Evolutionary conservation across 1,140 invertebrate genomes (phyloP).

Genomic region (Asbolus verrucosus): DNA sequence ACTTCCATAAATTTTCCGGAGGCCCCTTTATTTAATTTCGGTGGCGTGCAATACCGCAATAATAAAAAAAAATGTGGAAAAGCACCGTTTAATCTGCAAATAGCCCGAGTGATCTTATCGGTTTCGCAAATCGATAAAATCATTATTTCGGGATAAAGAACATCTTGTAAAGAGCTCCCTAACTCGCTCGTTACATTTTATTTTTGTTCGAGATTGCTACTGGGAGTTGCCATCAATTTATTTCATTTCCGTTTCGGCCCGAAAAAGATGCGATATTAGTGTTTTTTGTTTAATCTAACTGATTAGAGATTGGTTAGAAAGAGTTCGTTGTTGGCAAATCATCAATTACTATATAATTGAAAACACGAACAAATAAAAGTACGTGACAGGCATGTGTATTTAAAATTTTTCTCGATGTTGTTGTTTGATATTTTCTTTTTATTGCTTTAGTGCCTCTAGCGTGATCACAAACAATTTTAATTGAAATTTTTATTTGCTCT

Average conservation of each 20-base stretch:
- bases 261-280: conserved; percentile 13
- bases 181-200: conserved; percentile 26
- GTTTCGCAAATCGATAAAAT: conserved; percentile 26
- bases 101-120: conserved; percentile 1
- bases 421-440: not conserved
- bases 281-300: conserved; percentile 22
- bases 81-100: conserved; percentile 1
- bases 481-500: conserved; percentile 15
- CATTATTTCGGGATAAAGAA: conserved; percentile 27
- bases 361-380: not conserved
- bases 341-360: conserved; percentile 11
- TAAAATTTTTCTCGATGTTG: too few species aligned
- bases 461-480: not conserved
- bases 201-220: conserved; percentile 28
- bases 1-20: not conserved
- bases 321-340: not conserved
- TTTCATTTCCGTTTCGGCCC: conserved; percentile 9
- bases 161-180: conserved; percentile 29
- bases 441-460: not conserved
- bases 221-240: conserved; percentile 30
- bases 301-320: conserved; percentile 10
- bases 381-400: not conserved
- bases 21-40: not conserved
- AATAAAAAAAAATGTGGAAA: not conserved
- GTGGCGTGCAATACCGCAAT: not conserved